These are phyloP conservation scores for Coenobita brevimanus DNA, from an alignment of 1,140 invertebrate species.

Conservation along the genomic window DNA sequence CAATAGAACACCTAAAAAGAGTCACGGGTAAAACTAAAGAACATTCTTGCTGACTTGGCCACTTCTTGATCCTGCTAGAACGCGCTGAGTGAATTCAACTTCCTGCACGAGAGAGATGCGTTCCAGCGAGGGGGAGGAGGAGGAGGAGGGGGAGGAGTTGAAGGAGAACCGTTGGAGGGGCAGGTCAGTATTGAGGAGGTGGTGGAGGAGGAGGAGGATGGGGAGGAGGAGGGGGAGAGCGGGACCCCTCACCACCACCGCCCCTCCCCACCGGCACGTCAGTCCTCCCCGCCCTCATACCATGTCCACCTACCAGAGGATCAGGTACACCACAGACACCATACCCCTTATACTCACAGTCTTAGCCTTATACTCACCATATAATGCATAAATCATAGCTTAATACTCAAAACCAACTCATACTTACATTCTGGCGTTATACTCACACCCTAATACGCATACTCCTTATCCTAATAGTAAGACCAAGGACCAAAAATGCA, in stretches of 20 bases:
- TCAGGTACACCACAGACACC: constrained; percentile 56
- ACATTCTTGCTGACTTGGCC: constrained; percentile 31
- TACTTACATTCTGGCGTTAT: too few relatives aligned
- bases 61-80: constrained; percentile 80
- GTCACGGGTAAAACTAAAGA: background rate
- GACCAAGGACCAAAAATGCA: too few relatives aligned
- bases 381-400: too few relatives aligned
- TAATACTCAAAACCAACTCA: too few relatives aligned
- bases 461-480: too few relatives aligned
- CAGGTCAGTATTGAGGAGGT: constrained; percentile 80
- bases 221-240: constrained; percentile 19
- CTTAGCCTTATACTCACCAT: too few relatives aligned
- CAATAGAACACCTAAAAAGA: too few relatives aligned
- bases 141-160: constrained; percentile 65
- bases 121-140: constrained; percentile 42
- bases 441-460: too few relatives aligned
- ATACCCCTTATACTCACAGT: background rate
- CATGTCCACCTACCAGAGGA: constrained; percentile 68
- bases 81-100: constrained; percentile 90
- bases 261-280: constrained; percentile 15
- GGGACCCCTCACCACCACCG: background rate
- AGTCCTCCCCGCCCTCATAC: constrained; percentile 64
- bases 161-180: constrained; percentile 83
- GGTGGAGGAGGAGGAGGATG: constrained; percentile 80
- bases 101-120: constrained; percentile 82